A percentile compares a stretch with the other conserved stretches of the same genome.
These are phyloP conservation scores for Psococerastis gibbosa DNA, from an alignment of 2,888 invertebrate genomes.

Conservation along the genomic window DNA sequence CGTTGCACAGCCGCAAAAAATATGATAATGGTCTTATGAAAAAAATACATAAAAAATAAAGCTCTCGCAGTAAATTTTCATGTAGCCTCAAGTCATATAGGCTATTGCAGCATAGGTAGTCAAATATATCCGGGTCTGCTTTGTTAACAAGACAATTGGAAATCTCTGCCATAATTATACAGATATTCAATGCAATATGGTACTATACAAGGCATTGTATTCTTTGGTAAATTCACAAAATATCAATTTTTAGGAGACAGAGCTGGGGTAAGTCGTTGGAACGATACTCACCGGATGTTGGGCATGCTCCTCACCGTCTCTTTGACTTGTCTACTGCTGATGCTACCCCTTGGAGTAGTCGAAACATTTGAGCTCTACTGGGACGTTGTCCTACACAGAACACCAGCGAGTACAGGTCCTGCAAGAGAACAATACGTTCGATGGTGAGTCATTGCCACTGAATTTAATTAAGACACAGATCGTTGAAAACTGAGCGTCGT, in stretches of 20 bases:
- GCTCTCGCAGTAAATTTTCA: too few relatives aligned
- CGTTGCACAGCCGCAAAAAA: too few relatives aligned
- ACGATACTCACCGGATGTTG: constrained; percentile 20
- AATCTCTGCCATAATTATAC: too few relatives aligned
- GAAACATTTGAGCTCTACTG: constrained; percentile 25
- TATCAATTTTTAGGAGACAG: constrained; percentile 12
- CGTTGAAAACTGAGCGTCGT: neutral
- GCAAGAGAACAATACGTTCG: constrained; percentile 21
- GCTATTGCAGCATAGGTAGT: too few relatives aligned
- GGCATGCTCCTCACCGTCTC: constrained; percentile 24
- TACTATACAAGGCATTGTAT: too few relatives aligned
- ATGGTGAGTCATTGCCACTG: constrained; percentile 19
- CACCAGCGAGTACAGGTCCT: constrained; percentile 17
- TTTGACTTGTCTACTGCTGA: constrained; percentile 24
- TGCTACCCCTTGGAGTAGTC: constrained; percentile 24
- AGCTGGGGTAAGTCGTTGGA: constrained; percentile 18
- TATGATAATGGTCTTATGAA: too few relatives aligned
- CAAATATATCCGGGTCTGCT: too few relatives aligned
- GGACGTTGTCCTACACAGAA: constrained; percentile 21
- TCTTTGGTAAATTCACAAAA: too few relatives aligned
- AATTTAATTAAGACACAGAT: neutral
- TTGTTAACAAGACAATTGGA: too few relatives aligned
- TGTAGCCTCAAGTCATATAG: too few relatives aligned
- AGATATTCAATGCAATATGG: too few relatives aligned
- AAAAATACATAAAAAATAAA: too few relatives aligned